These are phyloP conservation scores for Tachycineta bicolor DNA, from an alignment of 2,113 vertebrate genomes.

Conservation along the genomic window DNA sequence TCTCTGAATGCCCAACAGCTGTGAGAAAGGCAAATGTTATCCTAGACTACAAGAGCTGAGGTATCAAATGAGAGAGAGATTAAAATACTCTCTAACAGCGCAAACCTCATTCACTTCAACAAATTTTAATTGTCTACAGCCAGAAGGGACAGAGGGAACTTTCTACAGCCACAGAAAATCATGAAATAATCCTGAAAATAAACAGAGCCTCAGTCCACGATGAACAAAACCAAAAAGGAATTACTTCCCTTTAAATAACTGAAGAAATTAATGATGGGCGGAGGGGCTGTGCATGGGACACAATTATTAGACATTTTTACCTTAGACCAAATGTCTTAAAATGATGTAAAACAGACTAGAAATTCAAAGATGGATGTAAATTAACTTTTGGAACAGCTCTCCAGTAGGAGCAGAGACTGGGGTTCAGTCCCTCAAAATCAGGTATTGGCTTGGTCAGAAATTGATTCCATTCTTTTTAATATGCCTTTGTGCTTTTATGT, in stretches of 20 bases:
- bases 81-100: not conserved
- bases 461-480: not conserved
- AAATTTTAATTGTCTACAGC: not conserved
- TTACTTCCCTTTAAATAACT: not conserved
- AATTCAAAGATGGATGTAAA: not conserved
- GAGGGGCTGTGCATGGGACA: too few relatives aligned
- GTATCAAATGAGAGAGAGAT: not conserved
- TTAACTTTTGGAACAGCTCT: not conserved
- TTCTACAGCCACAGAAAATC: not conserved
- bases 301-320: not conserved
- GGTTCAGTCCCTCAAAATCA: not conserved
- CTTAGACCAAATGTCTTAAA: not conserved
- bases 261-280: not conserved
- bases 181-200: not conserved
- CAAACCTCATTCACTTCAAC: not conserved
- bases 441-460: not conserved
- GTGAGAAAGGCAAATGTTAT: conserved; percentile 2
- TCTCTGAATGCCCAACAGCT: not conserved
- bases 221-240: not conserved
- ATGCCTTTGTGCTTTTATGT: not conserved
- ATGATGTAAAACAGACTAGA: not conserved
- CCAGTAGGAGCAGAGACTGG: not conserved
- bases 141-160: not conserved
- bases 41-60: not conserved
- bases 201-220: not conserved